Evolutionary conservation across 2,888 invertebrate genomes (phyloP), one percentile per base, ranked within the genome.

Genomic region (Diaprepes abbreviatus): DNA sequence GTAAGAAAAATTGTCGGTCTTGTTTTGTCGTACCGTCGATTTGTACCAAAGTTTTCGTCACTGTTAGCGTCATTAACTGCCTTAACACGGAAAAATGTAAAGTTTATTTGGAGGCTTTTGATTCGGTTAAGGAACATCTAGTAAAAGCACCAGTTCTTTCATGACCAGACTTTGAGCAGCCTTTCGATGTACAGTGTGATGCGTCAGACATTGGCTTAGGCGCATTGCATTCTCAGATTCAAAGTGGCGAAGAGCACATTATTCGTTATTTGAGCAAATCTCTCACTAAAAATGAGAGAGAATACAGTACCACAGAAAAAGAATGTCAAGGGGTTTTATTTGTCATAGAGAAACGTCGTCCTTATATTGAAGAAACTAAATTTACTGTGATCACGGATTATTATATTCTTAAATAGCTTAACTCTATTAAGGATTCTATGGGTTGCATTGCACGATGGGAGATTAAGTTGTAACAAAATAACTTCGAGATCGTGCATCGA

Each of bases 361-460:
- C 55, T 1, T 75, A 74, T 57, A 3, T 75, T 5, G 70, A 74
- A 48, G 67, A 63, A 4, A 38, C 48, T 10, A 17, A 31, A 0
- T 73, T 74, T 40, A 73, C 68, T 1, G 73, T 73, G 0, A 33
- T 74, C 0, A 75, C 75, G 0, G 72, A 75, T 21, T 71, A 72
- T 24, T 66, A n/a, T n/a, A n/a, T n/a, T n/a, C n/a, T n/a, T n/a
- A n/a, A n/a, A n/a, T n/a, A n/a, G n/a, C n/a, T n/a, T 14, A 14
- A 19, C 16, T 17, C 48, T 17, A 45, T 71, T 0, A 57, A 59
- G 14, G 66, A 58, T 28, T 58, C 66, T 12, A 55, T 63, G 24
- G 71, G 75, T 19, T 50, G 69, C 31, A 40, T 74, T 4, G 68
- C 72, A 0, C 24, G 70, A 10, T 76, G 74, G 73, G 54, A 59